These are phyloP conservation scores for Leptinotarsa lineolata DNA, from an alignment of 1,140 invertebrate genomes.

Conservation along the genomic window DNA sequence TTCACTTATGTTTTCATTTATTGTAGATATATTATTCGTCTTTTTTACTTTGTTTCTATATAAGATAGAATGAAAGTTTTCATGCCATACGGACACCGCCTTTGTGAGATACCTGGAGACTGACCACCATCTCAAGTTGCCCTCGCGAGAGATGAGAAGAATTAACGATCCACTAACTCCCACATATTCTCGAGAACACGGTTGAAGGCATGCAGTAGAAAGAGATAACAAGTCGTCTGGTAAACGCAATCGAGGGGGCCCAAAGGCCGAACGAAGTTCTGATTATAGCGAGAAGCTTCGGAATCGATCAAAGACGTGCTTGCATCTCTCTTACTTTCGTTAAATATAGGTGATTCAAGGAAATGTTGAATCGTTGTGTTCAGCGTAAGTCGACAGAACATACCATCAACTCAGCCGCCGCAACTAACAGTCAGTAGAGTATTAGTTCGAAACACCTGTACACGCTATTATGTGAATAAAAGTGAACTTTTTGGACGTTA, in stretches of 20 bases:
- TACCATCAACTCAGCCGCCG: slow-evolving; percentile 50
- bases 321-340: slow-evolving; percentile 40
- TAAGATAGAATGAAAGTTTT: slow-evolving; percentile 24
- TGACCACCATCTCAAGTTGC: slow-evolving; percentile 27
- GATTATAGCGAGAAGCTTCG: slow-evolving; percentile 42
- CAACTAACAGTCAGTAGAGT: slow-evolving; percentile 56
- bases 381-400: slow-evolving; percentile 42
- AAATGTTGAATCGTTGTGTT: slow-evolving; percentile 37
- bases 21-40: slow-evolving; percentile 49
- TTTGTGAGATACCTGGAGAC: slow-evolving; percentile 29
- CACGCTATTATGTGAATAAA: slow-evolving; percentile 56
- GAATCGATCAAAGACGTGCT: slow-evolving; percentile 47
- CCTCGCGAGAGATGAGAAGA: slow-evolving; percentile 36
- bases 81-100: slow-evolving; percentile 11
- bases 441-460: slow-evolving; percentile 57
- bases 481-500: slow-evolving; percentile 41
- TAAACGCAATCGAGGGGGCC: slow-evolving; percentile 21
- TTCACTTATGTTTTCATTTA: slow-evolving; percentile 46
- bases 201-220: background rate
- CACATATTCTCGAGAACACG: slow-evolving; percentile 26
- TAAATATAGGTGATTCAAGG: slow-evolving; percentile 25
- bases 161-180: slow-evolving; percentile 27
- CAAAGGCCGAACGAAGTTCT: slow-evolving; percentile 48
- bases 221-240: slow-evolving; percentile 19
- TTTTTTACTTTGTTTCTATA: slow-evolving; percentile 36